Evolutionary conservation across 2,113 vertebrate genomes (phyloP).

Genomic region (Mirounga angustirostris): DNA sequence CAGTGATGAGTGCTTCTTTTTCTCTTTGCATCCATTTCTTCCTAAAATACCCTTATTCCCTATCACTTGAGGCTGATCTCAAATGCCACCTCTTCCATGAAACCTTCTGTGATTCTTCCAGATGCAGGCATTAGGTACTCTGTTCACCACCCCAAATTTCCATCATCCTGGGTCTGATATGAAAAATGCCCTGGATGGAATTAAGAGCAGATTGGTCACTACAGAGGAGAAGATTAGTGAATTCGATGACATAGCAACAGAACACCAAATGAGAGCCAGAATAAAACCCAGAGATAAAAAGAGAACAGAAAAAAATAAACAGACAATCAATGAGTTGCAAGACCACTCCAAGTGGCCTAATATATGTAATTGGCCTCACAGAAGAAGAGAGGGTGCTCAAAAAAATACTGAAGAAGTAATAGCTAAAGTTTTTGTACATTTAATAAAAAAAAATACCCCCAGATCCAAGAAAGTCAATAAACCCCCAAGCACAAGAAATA

Average conservation of each 20-base stretch:
- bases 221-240: not conserved
- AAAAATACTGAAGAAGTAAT: not conserved
- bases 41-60: not conserved
- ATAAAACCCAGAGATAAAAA: not conserved
- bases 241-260: not conserved
- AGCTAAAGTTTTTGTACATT: not conserved
- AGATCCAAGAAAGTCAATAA: slow-evolving; percentile 9
- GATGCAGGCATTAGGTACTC: not conserved
- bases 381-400: not conserved
- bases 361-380: not conserved
- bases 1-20: not conserved
- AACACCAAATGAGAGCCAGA: not conserved
- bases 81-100: not conserved
- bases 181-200: not conserved
- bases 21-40: not conserved
- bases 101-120: not conserved
- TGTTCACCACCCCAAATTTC: not conserved
- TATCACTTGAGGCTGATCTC: not conserved
- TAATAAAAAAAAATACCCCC: not conserved
- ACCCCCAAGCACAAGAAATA: not conserved
- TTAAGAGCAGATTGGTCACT: not conserved
- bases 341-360: not conserved
- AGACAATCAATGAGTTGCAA: not conserved
- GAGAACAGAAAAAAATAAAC: not conserved
- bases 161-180: not conserved